These are phyloP conservation scores for Euura lappo DNA, from an alignment of 1,140 invertebrate species.

Conservation along the genomic window DNA sequence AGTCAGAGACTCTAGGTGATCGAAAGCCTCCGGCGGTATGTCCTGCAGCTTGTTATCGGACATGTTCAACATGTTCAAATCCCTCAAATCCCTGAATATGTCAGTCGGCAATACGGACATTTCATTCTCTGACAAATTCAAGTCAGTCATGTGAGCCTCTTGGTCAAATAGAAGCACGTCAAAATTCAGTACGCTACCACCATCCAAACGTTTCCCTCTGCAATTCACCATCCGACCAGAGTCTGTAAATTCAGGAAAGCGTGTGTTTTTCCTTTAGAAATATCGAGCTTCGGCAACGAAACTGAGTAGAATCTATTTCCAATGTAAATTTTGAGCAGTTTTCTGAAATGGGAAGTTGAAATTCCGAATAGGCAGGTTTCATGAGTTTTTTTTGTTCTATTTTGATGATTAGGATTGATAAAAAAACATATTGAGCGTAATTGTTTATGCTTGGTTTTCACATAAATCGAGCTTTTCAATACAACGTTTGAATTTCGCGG, in stretches of 20 bases:
- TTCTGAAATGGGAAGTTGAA: too few relatives aligned
- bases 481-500: too few relatives aligned
- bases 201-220: slow-evolving; percentile 22
- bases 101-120: slow-evolving; percentile 26
- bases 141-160: slow-evolving; percentile 19
- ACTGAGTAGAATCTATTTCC: too few relatives aligned
- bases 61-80: slow-evolving; percentile 36
- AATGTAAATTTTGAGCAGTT: too few relatives aligned
- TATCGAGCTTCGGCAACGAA: too few relatives aligned
- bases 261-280: too few relatives aligned
- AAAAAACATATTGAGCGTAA: too few relatives aligned
- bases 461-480: too few relatives aligned
- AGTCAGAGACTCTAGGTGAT: slow-evolving; percentile 27
- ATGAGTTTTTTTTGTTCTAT: too few relatives aligned
- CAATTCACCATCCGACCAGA: slow-evolving; percentile 29
- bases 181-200: slow-evolving; percentile 28
- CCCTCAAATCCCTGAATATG: slow-evolving; percentile 25
- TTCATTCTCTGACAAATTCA: slow-evolving; percentile 38
- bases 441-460: too few relatives aligned
- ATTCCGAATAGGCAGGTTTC: too few relatives aligned
- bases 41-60: slow-evolving; percentile 36
- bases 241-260: slow-evolving; percentile 17
- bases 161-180: slow-evolving; percentile 29
- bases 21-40: slow-evolving; percentile 26
- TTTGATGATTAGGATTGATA: too few relatives aligned